Conservation (phyloP, 2,113 vertebrate species). For the Thunnus thynnus region DNA sequence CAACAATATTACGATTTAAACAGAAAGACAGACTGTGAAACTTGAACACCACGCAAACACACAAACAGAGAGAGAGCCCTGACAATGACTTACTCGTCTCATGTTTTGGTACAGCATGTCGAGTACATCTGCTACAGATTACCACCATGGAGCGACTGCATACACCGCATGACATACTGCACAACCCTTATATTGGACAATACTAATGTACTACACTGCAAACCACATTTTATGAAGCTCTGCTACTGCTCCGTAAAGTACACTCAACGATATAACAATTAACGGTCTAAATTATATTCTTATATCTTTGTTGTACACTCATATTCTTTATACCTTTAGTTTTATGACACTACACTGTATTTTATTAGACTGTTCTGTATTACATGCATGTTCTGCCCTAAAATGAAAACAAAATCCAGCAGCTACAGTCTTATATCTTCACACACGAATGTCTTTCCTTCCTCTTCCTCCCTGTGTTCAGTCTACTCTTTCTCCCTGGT, state of each 20-base stretch:
- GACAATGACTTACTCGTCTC: conserved; percentile 79
- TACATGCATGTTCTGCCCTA: neutral
- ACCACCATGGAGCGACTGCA: conserved; percentile 74
- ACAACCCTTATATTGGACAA: conserved; percentile 61
- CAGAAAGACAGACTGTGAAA: neutral
- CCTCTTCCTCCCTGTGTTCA: neutral
- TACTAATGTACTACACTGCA: conserved; percentile 43
- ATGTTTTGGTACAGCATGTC: conserved; percentile 82
- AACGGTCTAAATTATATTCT: neutral
- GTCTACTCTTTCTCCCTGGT: neutral
- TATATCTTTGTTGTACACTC: neutral
- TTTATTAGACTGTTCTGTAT: neutral
- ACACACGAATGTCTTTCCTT: neutral
- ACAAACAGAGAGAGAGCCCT: neutral
- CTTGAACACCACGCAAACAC: neutral
- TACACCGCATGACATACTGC: conserved; percentile 80
- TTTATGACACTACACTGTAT: neutral
- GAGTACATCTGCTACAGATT: conserved; percentile 80
- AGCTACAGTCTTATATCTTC: neutral
- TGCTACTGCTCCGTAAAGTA: neutral
- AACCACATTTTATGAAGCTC: conserved; percentile 32
- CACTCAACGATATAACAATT: conserved; percentile 12
- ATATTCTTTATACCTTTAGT: neutral
- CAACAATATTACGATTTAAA: neutral
- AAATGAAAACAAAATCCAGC: neutral